Evolutionary conservation across 37 sponge, comb jelly and placozoan species (phyloP), one percentile per base, ranked within the genome.

Genomic region (Agelas oroides): DNA sequence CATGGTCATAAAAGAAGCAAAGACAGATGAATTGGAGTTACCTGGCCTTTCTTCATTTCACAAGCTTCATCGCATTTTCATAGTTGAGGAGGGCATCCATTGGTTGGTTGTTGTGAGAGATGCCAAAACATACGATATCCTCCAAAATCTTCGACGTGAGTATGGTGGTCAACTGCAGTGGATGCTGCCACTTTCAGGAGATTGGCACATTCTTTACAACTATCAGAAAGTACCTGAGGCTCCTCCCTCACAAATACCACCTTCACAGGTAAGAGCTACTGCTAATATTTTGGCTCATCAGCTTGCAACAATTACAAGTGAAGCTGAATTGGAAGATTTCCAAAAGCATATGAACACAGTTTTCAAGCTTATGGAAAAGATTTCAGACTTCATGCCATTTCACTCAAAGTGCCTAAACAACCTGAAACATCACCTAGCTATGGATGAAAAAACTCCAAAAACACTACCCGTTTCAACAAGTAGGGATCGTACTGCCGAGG

Each of bases 1-100:
- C 67, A 65, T 65, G 67, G 13, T 65, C 23, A 27, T 65, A 14
- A 65, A 65, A 25, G n/a, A 65, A 14, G 67, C 30, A 65, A 19
- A 65, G 28, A n/a, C 30, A 24, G 30, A n/a, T 13, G 30, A 24
- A 19, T n/a, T 14, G 30, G 67, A 65, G 15, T 13, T 65, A 23
- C 67, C 67, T 65, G 67, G 67, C 14, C 67, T 65, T n/a, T 14
- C n/a, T 15, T 65, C 67, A 27, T 13, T 65, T 24, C n/a, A n/a
- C 23, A 23, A 25, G n/a, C n/a, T n/a, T n/a, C n/a, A n/a, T n/a
- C n/a, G n/a, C n/a, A n/a, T n/a, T n/a, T n/a, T n/a, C n/a, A n/a
- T n/a, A n/a, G n/a, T n/a, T n/a, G n/a, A n/a, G n/a, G n/a, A n/a
- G n/a, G n/a, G n/a, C n/a, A n/a, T n/a, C n/a, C n/a, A n/a, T n/a